A percentile compares a stretch with the other conserved stretches of the same genome.
phyloP scores from a whole-genome alignment of 2,113 vertebrate genomes.

The Spilogale gracilis region DNA sequence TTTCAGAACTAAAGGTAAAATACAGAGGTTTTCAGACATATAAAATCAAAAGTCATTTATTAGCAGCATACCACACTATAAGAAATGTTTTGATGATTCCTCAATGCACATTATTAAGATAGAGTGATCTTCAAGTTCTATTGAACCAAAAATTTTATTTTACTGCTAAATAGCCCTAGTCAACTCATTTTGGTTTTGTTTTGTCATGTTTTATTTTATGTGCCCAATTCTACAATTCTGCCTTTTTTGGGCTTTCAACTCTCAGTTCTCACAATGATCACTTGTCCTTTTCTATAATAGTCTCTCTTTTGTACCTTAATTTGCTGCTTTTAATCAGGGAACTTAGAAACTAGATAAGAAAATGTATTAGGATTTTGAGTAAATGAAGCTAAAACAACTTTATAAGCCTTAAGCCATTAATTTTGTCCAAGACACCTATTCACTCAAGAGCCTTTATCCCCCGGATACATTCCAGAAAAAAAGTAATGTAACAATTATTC shows the following conservation, averaged over 20 bases:
- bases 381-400: slow-evolving; percentile 8
- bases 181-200: not conserved
- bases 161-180: not conserved
- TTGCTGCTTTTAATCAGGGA: not conserved
- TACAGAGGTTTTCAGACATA: not conserved
- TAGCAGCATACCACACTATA: not conserved
- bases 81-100: not conserved
- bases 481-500: not conserved
- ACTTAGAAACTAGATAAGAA: slow-evolving; percentile 24
- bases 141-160: not conserved
- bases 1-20: not conserved
- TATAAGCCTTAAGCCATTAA: not conserved
- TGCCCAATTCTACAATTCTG: not conserved
- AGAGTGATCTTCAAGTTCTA: not conserved
- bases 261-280: not conserved
- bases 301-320: not conserved
- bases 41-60: not conserved
- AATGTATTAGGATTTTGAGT: not conserved
- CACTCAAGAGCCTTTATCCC: not conserved
- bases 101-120: not conserved
- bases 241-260: slow-evolving; percentile 9
- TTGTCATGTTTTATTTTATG: not conserved
- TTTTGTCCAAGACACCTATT: not conserved
- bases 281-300: not conserved
- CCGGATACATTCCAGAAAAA: not conserved